Percentiles rank a stretch among this genome's conserved stretches.
phyloP scores from a whole-genome alignment of 2,888 invertebrate genomes.

The Protonemura montana region DNA sequence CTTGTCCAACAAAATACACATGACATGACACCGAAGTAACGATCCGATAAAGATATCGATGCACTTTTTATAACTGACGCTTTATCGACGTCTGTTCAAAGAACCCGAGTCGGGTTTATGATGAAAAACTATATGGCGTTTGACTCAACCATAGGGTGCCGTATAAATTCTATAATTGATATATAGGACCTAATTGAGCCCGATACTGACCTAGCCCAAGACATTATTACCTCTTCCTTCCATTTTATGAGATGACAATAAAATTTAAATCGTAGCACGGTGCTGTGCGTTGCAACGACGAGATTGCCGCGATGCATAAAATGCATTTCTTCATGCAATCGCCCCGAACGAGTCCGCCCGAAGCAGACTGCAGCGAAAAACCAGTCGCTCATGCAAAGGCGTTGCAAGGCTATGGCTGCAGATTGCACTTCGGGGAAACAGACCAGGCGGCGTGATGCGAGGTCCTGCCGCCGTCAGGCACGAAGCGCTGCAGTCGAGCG shows the following conservation, averaged over 20 bases:
- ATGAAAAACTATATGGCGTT: not conserved
- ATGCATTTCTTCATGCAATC: not conserved
- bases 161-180: not conserved
- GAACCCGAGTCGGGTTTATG: not conserved
- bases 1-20: too few species aligned
- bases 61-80: not conserved
- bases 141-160: not conserved
- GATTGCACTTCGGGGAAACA: too few species aligned
- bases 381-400: too few species aligned
- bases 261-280: slow-evolving; percentile 3
- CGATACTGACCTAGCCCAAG: slow-evolving; percentile 18
- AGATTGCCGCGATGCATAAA: not conserved
- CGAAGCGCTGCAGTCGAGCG: too few species aligned
- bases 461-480: too few species aligned
- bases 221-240: not conserved
- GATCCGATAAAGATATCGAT: too few species aligned
- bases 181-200: not conserved
- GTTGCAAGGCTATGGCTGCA: too few species aligned
- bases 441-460: too few species aligned
- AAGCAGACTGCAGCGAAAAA: not conserved
- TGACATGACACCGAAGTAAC: too few species aligned
- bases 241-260: slow-evolving; percentile 29
- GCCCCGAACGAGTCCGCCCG: not conserved
- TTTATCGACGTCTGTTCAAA: not conserved
- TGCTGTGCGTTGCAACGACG: not conserved